Percentiles rank a stretch among this genome's conserved stretches.
Evolutionary conservation across 2,888 invertebrate species (phyloP).

Genomic region (Aradus depressus): DNA sequence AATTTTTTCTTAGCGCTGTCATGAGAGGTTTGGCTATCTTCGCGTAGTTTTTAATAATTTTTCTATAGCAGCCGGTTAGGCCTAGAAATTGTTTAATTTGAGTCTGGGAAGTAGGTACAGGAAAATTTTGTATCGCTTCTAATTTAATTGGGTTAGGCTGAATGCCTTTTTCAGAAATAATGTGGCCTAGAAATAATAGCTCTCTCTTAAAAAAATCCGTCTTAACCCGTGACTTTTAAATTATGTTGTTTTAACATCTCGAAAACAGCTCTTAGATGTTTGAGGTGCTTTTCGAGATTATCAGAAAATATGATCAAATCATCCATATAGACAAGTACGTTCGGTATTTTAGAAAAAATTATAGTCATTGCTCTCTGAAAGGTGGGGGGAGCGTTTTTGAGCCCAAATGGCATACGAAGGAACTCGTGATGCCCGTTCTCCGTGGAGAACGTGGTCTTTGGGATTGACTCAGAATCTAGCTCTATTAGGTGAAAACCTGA

Average conservation of each 20-base stretch:
- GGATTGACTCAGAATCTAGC: conserved; percentile 8
- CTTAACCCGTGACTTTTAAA: conserved; percentile 19
- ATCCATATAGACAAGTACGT: conserved; percentile 20
- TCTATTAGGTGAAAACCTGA: conserved; percentile 17
- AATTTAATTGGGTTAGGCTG: conserved; percentile 7
- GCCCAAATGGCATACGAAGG: conserved; percentile 13
- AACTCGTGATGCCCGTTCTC: conserved; percentile 13
- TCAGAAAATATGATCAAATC: conserved; percentile 18
- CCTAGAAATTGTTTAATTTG: conserved; percentile 30
- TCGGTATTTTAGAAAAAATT: conserved; percentile 9
- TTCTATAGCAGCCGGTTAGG: conserved; percentile 31
- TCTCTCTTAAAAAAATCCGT: conserved; percentile 21
- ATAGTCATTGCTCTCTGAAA: conserved; percentile 15
- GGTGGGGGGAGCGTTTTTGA: conserved; percentile 16
- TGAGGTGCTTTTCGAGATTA: conserved; percentile 9
- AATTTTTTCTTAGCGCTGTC: neutral
- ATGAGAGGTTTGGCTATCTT: conserved; percentile 23
- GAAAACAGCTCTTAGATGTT: conserved; percentile 17
- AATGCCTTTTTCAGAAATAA: conserved; percentile 7
- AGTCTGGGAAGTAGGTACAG: conserved; percentile 5
- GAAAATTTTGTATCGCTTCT: conserved; percentile 12
- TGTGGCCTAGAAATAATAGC: conserved; percentile 14
- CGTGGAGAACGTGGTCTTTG: conserved; percentile 18
- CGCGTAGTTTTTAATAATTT: conserved; percentile 30
- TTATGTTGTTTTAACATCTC: conserved; percentile 9